Percentiles rank a stretch among this genome's conserved stretches.
These are phyloP conservation scores for Drosophila repleta DNA, from an alignment of 1,140 invertebrate species.

Conservation along the genomic window DNA sequence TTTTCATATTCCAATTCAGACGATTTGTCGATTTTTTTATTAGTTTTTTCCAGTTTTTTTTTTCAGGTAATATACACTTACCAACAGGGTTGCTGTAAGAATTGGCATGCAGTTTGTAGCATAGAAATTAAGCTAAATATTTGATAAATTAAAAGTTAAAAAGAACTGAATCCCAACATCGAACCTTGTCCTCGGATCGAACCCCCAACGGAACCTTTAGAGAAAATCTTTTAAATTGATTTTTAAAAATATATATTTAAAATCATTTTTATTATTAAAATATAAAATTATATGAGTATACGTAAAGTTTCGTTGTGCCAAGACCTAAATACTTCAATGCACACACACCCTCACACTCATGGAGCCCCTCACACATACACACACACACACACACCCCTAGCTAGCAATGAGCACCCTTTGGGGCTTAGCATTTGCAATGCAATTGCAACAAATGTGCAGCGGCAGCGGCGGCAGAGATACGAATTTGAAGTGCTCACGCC, in stretches of 20 bases:
- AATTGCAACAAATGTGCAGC: constrained; percentile 32
- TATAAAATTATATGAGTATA: constrained; percentile 2
- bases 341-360: not conserved
- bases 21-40: constrained; percentile 42
- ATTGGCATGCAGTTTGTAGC: no score
- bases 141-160: no score
- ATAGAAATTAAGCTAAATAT: no score
- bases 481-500: constrained; percentile 10
- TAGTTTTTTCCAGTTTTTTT: not conserved
- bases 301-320: not conserved
- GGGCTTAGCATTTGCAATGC: constrained; percentile 44
- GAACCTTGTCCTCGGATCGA: no score
- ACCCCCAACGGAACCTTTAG: no score
- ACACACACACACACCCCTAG: constrained; percentile 1
- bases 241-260: no score
- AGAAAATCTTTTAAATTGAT: no score
- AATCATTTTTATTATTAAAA: no score
- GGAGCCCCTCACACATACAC: not conserved
- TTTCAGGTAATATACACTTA: not conserved
- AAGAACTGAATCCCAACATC: no score
- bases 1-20: constrained; percentile 67
- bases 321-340: not conserved
- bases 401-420: constrained; percentile 34
- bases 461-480: constrained; percentile 15
- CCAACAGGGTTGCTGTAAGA: no score